Base-by-base conservation (phyloP, 2,797 vertebrate genomes). In the Parauchenoglanis ngamensis region DNA sequence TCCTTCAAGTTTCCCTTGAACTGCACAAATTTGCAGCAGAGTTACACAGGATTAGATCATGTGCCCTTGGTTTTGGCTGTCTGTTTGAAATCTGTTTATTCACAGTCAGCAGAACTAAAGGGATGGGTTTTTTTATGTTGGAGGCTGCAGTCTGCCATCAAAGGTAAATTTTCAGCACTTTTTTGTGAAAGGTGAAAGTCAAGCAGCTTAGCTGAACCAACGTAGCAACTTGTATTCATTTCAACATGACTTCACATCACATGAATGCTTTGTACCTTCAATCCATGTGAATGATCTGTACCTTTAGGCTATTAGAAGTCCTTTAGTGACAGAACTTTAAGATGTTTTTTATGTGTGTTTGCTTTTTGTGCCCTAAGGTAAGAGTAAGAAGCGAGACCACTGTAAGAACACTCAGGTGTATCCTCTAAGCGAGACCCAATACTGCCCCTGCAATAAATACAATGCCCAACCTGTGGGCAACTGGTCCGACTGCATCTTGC, bases 361-460 rank as follows among this genome's bases (percentile, higher is more conserved):
- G 11, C 28, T 77, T 67, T 78, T 79, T 52, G 31, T 67, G 12
- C 12, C 88, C 89, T 25, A 91, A 99, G 98, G 98, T 65, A 99
- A 98, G 94, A 99, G 98, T 91, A 99, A 98, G 94, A 99, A 98
- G 92, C 97, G 94, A 28, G 98, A 99, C 25, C 97, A 98, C 89
- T 99, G 98, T 92, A 98, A 96, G 93, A 98, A 98, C 93, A 95
- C 95, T 84, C 98, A 99, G 86, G 40, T 96, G 52, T 98, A 97
- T 91, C 97, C 98, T 0, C 90, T 99, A 88, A 97, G 94, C 0
- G 98, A 99, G 94, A 99, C 97, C 5, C 97, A 98, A 87, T 98
- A 98, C 90, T 99, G 98, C 89, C 98, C 98, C 0, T 99, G 98
- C 89, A 97, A 99, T 93, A 99, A 99, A 89, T 98, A 99, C 93